Evolutionary conservation across 1,140 invertebrate genomes (phyloP), one percentile per base, ranked within the genome.

Genomic region (Lordiphosa stackelbergi): DNA sequence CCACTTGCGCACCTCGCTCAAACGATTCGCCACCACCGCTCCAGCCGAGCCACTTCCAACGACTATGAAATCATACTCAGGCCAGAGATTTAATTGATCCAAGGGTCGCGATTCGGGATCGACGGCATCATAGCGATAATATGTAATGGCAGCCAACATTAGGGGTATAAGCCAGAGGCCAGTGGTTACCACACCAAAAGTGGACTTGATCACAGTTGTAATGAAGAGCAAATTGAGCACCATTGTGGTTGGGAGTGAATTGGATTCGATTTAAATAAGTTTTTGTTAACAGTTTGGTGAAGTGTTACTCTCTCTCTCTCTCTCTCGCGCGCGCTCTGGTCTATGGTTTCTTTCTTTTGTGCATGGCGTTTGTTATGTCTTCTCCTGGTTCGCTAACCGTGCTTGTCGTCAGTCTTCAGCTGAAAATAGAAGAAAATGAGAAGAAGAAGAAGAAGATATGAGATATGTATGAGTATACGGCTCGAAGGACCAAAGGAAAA

Each of bases 11-110:
- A 94, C 88, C 85, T 98, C 97, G 0, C 94, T 94, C 19, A 99
- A 88, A 8, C 97, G 91, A 74, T 92, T 97, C 0, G 97, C 96
- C 1, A 99, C 90, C 4, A 99, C 97, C 0, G 96, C 95, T 0
- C 97, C 86, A 0, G 84, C 86, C 2, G 84, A 87, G 2, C 97
- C 97, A 2, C 94, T 96, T 2, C 97, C 97, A 9, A 99, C 90
- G 24, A 96, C 90, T 1, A 97, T 90, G 71, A 96, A 96, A 77
- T 97, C 95, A 77, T 96, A 97, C 66, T 95, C 93, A 0, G 87
- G 88, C 41, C 90, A 85, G 0, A 90, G 58, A 40, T 88, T 89
- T 63, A 89, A 87, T 22, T 88, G 89, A 61, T 94, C 90, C 42
- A 92, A 89, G 0, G 92, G 90, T 28, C 91, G 90, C 1, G 92